phyloP scores from a whole-genome alignment of 2,797 vertebrate genomes.

The Pipistrellus pipistrellus region DNA sequence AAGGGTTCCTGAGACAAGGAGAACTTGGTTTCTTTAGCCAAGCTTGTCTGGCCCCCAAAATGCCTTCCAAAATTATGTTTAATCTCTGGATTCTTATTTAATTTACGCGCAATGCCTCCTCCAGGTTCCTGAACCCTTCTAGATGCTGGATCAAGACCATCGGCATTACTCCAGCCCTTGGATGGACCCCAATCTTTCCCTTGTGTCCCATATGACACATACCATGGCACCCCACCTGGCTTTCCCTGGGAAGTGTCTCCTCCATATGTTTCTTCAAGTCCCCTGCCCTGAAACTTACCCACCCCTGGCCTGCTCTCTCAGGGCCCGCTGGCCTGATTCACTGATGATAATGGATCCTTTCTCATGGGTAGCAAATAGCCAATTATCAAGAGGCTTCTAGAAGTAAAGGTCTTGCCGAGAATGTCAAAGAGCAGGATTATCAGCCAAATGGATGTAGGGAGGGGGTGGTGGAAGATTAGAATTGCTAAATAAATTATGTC shows the following conservation, averaged over 20 bases:
- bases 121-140: too few relatives aligned
- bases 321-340: too few relatives aligned
- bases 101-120: too few relatives aligned
- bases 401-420: neutral
- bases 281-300: neutral
- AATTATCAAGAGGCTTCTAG: neutral
- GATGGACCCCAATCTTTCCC: neutral
- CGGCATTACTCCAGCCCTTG: neutral
- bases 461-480: neutral
- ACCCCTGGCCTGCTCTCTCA: neutral
- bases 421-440: neutral
- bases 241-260: neutral
- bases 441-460: neutral
- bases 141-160: too few relatives aligned
- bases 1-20: too few relatives aligned
- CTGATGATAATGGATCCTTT: neutral
- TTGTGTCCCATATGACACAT: neutral
- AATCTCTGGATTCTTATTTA: too few relatives aligned
- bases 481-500: neutral
- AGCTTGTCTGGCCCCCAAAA: too few relatives aligned
- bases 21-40: too few relatives aligned
- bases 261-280: neutral
- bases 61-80: too few relatives aligned
- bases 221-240: neutral
- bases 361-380: neutral